A percentile compares a stretch with the other conserved stretches of the same genome.
These are phyloP conservation scores for Medauroidea extradentata DNA, from an alignment of 1,140 invertebrate genomes.

Conservation along the genomic window DNA sequence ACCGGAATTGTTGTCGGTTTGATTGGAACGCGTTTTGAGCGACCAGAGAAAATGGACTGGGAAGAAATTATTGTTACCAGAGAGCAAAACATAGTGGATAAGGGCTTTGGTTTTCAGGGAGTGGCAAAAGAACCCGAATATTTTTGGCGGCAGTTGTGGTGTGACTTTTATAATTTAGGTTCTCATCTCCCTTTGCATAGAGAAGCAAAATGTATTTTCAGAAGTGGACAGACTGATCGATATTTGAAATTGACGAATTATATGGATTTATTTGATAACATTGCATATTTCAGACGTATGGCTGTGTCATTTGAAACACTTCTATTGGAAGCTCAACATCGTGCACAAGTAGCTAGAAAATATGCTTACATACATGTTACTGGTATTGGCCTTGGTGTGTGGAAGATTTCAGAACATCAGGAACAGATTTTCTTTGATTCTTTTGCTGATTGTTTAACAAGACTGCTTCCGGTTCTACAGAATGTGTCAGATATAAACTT, in stretches of 20 bases:
- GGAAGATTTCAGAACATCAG: conserved; percentile 31
- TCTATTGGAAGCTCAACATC: conserved; percentile 35
- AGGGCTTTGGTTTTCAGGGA: conserved; percentile 39
- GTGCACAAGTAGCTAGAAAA: too few species aligned
- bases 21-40: conserved; percentile 48
- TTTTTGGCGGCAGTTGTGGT: conserved; percentile 36
- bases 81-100: conserved; percentile 47
- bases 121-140: too few species aligned
- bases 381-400: conserved; percentile 45
- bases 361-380: conserved; percentile 45
- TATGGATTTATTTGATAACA: conserved; percentile 37
- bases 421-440: conserved; percentile 44
- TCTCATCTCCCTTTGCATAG: conserved; percentile 38
- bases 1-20: conserved; percentile 31
- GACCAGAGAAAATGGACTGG: conserved; percentile 50
- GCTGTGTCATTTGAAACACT: conserved; percentile 45
- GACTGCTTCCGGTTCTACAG: conserved; percentile 41
- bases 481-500: conserved; percentile 45
- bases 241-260: not conserved
- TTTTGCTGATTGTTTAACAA: conserved; percentile 40
- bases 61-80: conserved; percentile 50
- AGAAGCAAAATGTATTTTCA: conserved; percentile 24
- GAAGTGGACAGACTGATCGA: not conserved
- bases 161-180: conserved; percentile 36
- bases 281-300: conserved; percentile 44